Conservation (phyloP, 2,888 invertebrate genomes). For the Eilema griseolum region DNA sequence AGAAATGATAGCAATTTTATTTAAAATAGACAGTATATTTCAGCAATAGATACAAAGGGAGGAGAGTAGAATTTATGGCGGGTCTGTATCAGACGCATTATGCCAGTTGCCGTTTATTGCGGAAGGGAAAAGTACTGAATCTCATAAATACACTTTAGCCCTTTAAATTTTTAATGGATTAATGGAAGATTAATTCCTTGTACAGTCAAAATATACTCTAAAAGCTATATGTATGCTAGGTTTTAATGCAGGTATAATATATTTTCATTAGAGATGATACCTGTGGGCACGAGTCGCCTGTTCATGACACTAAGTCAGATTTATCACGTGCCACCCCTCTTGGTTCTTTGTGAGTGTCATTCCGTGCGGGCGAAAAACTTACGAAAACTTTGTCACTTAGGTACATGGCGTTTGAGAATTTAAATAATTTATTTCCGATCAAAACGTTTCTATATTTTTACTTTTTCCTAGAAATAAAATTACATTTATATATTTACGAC, state of each 20-base stretch:
- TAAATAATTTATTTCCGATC: conserved; percentile 31
- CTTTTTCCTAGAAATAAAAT: not conserved
- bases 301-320: conserved; percentile 78
- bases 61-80: conserved; percentile 39
- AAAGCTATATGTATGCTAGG: conserved; percentile 23
- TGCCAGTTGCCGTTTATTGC: conserved; percentile 45
- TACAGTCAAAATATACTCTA: conserved; percentile 10
- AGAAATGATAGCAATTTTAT: conserved; percentile 44
- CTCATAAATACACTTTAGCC: conserved; percentile 8
- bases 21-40: conserved; percentile 45
- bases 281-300: conserved; percentile 65
- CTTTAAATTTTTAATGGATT: conserved; percentile 15
- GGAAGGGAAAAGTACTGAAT: conserved; percentile 18
- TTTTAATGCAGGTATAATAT: conserved; percentile 56
- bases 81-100: conserved; percentile 30
- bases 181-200: conserved; percentile 10
- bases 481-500: too few species aligned
- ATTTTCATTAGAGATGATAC: conserved; percentile 76
- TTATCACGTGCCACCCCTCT: conserved; percentile 70
- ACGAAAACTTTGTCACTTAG: conserved; percentile 39
- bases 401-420: conserved; percentile 31
- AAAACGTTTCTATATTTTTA: conserved; percentile 14
- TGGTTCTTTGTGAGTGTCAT: conserved; percentile 66
- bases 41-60: conserved; percentile 45
- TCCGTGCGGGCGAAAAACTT: conserved; percentile 50